Percentiles rank a stretch among this genome's conserved stretches.
These are phyloP conservation scores for Protophormia terraenovae DNA, from an alignment of 2,888 invertebrate species.

Conservation along the genomic window DNA sequence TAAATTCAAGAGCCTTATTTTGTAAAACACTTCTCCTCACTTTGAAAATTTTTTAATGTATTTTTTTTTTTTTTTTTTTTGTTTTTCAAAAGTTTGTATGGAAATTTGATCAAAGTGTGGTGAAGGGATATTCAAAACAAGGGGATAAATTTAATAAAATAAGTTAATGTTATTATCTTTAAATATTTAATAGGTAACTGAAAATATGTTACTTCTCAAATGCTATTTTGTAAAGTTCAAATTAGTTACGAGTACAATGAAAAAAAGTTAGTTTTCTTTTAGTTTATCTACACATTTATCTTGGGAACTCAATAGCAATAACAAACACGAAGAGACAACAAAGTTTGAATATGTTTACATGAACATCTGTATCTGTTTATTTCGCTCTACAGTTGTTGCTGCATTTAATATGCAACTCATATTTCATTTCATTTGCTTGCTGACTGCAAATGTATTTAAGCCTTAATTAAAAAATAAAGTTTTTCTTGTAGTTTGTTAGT, in stretches of 20 bases:
- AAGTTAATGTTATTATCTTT: too few relatives aligned
- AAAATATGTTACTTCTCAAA: too few relatives aligned
- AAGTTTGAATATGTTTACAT: background rate
- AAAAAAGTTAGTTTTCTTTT: background rate
- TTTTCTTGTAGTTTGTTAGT: slow-evolving; percentile 28
- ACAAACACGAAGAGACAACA: background rate
- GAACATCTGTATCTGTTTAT: background rate
- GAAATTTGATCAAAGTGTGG: too few relatives aligned
- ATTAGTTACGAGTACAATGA: background rate
- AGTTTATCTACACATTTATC: background rate
- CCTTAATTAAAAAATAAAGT: slow-evolving; percentile 63
- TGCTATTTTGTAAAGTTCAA: background rate
- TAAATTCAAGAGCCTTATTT: too few relatives aligned
- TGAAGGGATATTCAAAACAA: too few relatives aligned
- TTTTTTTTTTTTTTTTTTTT: too few relatives aligned
- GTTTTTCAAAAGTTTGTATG: too few relatives aligned
- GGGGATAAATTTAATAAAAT: too few relatives aligned
- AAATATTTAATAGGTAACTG: too few relatives aligned
- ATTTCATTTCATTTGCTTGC: slow-evolving; percentile 52
- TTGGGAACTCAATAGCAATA: background rate
- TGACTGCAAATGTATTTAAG: slow-evolving; percentile 37
- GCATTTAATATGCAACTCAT: slow-evolving; percentile 48
- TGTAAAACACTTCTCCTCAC: too few relatives aligned
- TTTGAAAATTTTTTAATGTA: too few relatives aligned
- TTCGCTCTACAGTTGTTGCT: background rate